A percentile compares a stretch with the other conserved stretches of the same genome.
These are phyloP conservation scores for Drosophila parabipectinata DNA, from an alignment of 1,140 invertebrate species.

Conservation along the genomic window DNA sequence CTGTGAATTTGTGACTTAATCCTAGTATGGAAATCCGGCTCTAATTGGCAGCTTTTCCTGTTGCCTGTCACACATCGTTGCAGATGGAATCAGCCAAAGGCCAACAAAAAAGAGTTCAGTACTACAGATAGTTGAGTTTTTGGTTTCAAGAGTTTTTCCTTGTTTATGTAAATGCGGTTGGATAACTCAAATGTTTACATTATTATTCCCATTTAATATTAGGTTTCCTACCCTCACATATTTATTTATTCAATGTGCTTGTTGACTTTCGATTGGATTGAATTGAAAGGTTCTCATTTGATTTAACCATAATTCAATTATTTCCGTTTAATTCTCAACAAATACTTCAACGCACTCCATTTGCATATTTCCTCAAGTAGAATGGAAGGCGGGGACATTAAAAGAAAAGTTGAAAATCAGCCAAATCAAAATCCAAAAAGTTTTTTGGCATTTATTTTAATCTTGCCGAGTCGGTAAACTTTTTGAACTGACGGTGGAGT, in stretches of 20 bases:
- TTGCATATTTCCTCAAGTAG: constrained; percentile 35
- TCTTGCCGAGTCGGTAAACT: constrained; percentile 24
- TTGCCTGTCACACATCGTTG: constrained; percentile 25
- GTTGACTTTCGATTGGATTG: constrained; percentile 23
- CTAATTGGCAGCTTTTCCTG: constrained; percentile 40
- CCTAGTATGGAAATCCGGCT: constrained; percentile 30
- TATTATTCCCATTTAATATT: constrained; percentile 14
- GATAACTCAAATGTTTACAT: constrained; percentile 35
- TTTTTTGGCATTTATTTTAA: constrained; percentile 42
- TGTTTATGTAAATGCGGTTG: constrained; percentile 31
- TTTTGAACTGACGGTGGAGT: background rate
- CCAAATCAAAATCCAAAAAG: constrained; percentile 42
- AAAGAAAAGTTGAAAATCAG: constrained; percentile 45
- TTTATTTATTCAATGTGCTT: constrained; percentile 41
- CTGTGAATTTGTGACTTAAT: constrained; percentile 15
- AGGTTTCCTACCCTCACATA: background rate
- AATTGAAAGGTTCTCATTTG: constrained; percentile 26
- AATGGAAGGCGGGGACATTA: constrained; percentile 5
- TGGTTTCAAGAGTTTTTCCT: background rate
- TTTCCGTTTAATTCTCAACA: constrained; percentile 44
- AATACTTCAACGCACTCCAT: constrained; percentile 41
- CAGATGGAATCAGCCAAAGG: background rate
- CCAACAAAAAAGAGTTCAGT: background rate
- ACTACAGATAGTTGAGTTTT: constrained; percentile 1
- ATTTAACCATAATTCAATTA: constrained; percentile 51